Conservation (phyloP, 2,797 vertebrate species). For the Myiothlypis coronata region DNA sequence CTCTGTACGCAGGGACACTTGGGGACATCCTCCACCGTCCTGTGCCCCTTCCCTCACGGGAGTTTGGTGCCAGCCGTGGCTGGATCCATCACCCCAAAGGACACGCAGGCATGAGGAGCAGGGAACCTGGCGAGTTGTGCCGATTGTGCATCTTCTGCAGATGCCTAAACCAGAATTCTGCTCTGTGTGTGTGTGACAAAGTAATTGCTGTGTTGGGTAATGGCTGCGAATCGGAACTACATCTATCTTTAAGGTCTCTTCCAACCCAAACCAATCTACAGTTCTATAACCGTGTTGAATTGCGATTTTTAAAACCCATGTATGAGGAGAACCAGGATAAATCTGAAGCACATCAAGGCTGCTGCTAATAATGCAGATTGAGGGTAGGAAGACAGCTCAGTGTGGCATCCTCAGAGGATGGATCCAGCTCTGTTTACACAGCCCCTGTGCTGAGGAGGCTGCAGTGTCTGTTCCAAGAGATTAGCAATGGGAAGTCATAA, state of each 20-base stretch:
- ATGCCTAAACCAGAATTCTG: rapidly evolving
- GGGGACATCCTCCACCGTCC: rapidly evolving
- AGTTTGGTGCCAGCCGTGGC: rapidly evolving
- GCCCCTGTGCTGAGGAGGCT: neutral
- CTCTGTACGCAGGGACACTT: rapidly evolving
- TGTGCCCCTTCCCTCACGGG: rapidly evolving
- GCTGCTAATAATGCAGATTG: rapidly evolving
- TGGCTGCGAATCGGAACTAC: rapidly evolving
- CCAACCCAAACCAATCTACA: too few species aligned
- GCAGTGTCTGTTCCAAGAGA: rapidly evolving
- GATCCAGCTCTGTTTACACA: neutral
- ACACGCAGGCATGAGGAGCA: neutral
- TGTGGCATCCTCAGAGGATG: neutral
- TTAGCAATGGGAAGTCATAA: neutral
- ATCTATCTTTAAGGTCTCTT: neutral
- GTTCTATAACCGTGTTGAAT: rapidly evolving
- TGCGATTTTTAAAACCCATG: rapidly evolving
- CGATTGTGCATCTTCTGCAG: neutral
- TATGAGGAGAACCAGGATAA: rapidly evolving
- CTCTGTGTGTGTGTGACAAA: rapidly evolving
- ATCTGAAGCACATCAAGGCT: neutral
- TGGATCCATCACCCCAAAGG: rapidly evolving
- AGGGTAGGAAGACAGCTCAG: neutral
- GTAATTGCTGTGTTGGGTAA: rapidly evolving
- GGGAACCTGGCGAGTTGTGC: too few species aligned